Evolutionary conservation across 2,113 vertebrate genomes (phyloP), one percentile per base, ranked within the genome.

Genomic region (Cyanoramphus novaezelandiae): DNA sequence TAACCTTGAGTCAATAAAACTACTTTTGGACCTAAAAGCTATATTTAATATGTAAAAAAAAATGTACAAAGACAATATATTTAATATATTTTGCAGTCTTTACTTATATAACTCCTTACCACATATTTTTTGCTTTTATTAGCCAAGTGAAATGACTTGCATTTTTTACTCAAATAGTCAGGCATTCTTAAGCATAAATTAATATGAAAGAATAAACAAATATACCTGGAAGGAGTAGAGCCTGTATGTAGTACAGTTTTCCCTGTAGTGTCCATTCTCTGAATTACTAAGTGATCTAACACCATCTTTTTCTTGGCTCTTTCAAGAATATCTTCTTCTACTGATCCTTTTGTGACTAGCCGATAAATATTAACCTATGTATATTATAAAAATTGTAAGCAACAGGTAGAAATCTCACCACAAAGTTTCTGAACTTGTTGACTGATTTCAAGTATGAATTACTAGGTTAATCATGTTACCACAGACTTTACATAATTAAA

Each of bases 301-400:
- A 99, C 99, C 99, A 99, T 99, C 96, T 99, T 99, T 95, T 99
- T 99, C 96, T 99, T 99, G 41, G 99, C 99, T 93, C 99, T 97
- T 97, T 99, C 99, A 95, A 99, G 99, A 94, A 99, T 99, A 49
- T 99, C 99, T 95, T 99, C 99, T 97, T 99, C 99, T 91, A 99
- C 99, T 3, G 99, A 99, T 86, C 99, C 97, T 89, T 99, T 99
- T 15, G 99, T 99, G 92, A 99, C 99, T 75, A 99, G 97, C 31
- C 99, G 99, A 97, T 99, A 99, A 96, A 99, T 99, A 94, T 99
- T 99, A 86, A 99, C 99, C 99, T 99, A n/a, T 11, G 31, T 25
- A 89, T 77, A 81, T 92, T 62, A 78, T 64, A 52, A 57, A 62
- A 57, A 44, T 82, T 69, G 74, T 9, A 76, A 82, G 23, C 10